phyloP scores from a whole-genome alignment of 2,888 invertebrate genomes.

The Elmis aenea region DNA sequence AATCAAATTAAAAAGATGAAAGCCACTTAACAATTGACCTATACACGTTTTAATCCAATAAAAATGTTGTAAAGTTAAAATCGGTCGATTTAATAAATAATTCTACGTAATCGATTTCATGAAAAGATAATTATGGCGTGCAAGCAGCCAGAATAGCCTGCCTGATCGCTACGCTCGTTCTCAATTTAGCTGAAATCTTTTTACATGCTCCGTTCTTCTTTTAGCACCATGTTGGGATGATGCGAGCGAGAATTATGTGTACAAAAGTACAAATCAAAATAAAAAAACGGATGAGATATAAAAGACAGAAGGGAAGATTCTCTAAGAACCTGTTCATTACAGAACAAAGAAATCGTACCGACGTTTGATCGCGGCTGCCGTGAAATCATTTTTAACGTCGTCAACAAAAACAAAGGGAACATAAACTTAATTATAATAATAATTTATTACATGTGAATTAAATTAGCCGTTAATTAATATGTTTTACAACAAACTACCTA shows the following conservation, averaged over 20 bases:
- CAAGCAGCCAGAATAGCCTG: slow-evolving; percentile 26
- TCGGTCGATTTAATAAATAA: slow-evolving; percentile 37
- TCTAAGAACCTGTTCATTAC: slow-evolving; percentile 39
- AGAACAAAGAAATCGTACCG: slow-evolving; percentile 32
- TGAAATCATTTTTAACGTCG: slow-evolving; percentile 29
- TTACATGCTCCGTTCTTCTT: slow-evolving; percentile 15
- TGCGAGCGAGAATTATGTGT: slow-evolving; percentile 16
- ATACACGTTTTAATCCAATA: slow-evolving; percentile 17
- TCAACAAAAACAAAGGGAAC: slow-evolving; percentile 21
- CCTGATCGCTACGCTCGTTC: slow-evolving; percentile 28
- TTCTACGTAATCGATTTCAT: slow-evolving; percentile 37
- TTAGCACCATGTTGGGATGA: slow-evolving; percentile 14
- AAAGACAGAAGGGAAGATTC: slow-evolving; percentile 34
- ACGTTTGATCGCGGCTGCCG: slow-evolving; percentile 28
- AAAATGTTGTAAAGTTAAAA: slow-evolving; percentile 31
- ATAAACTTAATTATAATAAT: not conserved
- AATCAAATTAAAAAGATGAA: slow-evolving; percentile 8
- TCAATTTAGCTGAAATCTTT: too few relatives aligned
- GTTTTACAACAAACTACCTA: too few relatives aligned
- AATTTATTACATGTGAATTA: too few relatives aligned
- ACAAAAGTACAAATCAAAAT: slow-evolving; percentile 5
- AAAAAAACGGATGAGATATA: slow-evolving; percentile 20
- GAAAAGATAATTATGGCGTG: slow-evolving; percentile 39
- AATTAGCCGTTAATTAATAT: too few relatives aligned
- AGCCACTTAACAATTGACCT: slow-evolving; percentile 3